Percentiles rank a stretch among this genome's conserved stretches.
Evolutionary conservation across 2,888 invertebrate genomes (phyloP).

Genomic region (Elmis aenea): DNA sequence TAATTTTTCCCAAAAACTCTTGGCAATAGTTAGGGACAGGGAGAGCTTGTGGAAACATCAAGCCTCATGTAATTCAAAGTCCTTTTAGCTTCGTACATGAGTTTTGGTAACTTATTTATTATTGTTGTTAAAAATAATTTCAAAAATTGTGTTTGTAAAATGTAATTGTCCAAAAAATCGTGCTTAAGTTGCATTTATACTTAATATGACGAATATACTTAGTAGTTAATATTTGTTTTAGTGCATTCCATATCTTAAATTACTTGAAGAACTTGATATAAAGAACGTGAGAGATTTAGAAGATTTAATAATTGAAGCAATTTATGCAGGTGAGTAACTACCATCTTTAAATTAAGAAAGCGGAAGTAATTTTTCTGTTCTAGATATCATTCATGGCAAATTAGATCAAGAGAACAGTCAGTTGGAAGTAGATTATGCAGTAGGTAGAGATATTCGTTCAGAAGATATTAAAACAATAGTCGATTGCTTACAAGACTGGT

Average conservation of each 20-base stretch:
- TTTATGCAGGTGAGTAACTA: slow-evolving; percentile 73
- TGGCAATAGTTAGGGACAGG: too few relatives aligned
- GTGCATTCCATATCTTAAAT: slow-evolving; percentile 82
- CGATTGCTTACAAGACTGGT: slow-evolving; percentile 82
- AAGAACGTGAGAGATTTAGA: slow-evolving; percentile 90
- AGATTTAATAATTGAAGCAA: slow-evolving; percentile 97
- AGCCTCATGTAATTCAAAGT: too few relatives aligned
- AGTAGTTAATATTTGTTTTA: slow-evolving; percentile 30
- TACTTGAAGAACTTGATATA: slow-evolving; percentile 83
- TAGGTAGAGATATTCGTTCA: slow-evolving; percentile 86
- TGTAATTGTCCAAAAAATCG: too few relatives aligned
- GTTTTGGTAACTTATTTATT: too few relatives aligned
- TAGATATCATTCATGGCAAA: slow-evolving; percentile 91
- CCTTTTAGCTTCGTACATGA: too few relatives aligned
- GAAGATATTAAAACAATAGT: slow-evolving; percentile 80
- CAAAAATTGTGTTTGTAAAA: too few relatives aligned
- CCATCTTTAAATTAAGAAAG: neutral
- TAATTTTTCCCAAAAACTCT: too few relatives aligned
- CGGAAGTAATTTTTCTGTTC: slow-evolving; percentile 5
- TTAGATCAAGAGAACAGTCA: slow-evolving; percentile 92
- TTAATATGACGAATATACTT: too few relatives aligned
- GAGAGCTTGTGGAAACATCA: too few relatives aligned
- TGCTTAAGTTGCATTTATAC: too few relatives aligned
- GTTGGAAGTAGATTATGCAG: slow-evolving; percentile 89
- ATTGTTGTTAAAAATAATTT: too few relatives aligned